phyloP scores from a whole-genome alignment of 2,113 vertebrate genomes.

The Accipiter cooperii region DNA sequence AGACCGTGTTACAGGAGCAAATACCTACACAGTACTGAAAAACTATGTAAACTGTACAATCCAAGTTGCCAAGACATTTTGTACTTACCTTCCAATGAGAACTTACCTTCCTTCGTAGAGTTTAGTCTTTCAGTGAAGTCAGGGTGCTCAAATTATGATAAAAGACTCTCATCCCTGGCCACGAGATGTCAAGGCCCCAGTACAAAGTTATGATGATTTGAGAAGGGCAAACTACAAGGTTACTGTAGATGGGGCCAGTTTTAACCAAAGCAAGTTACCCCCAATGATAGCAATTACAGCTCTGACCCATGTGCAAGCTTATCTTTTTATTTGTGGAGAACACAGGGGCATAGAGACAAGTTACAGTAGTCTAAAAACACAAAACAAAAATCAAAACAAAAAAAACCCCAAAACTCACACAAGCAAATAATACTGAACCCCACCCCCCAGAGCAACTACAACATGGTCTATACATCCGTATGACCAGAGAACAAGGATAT shows the following conservation, averaged over 20 bases:
- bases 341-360: background rate
- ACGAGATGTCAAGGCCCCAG: background rate
- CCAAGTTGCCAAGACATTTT: background rate
- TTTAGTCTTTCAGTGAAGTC: background rate
- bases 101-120: background rate
- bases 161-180: background rate
- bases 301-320: background rate
- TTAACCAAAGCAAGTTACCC: background rate
- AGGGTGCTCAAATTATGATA: background rate
- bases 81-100: background rate
- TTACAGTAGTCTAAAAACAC: background rate
- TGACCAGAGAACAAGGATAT: background rate
- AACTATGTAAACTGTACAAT: background rate
- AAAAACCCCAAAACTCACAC: background rate
- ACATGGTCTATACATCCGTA: accelerated
- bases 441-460: background rate
- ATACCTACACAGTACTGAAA: background rate
- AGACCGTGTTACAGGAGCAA: background rate
- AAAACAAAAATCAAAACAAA: background rate
- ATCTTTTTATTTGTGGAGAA: background rate
- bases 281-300: background rate
- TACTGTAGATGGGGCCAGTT: background rate
- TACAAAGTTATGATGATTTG: background rate
- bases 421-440: background rate
- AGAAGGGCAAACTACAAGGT: slow-evolving; percentile 23